Evolutionary conservation across 1,140 invertebrate genomes (phyloP), one percentile per base, ranked within the genome.

Genomic region (Parasteatoda tepidariorum): DNA sequence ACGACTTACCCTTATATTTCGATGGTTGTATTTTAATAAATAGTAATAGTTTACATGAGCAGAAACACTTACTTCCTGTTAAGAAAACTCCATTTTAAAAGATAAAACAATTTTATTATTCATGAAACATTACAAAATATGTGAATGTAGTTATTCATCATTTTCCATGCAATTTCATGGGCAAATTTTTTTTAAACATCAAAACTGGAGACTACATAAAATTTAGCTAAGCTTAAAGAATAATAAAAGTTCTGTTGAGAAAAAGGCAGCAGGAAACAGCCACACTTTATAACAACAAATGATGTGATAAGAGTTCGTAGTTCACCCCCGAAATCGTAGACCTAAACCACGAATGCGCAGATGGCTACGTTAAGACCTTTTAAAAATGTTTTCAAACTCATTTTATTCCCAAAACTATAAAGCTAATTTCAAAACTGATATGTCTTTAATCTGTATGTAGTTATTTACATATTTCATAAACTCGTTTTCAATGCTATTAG

Each of bases 51-150:
- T n/a, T n/a, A n/a, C n/a, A n/a, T n/a, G n/a, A n/a, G n/a, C n/a
- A n/a, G n/a, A n/a, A n/a, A n/a, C n/a, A n/a, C n/a, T n/a, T n/a
- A n/a, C n/a, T n/a, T n/a, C n/a, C n/a, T n/a, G n/a, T n/a, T n/a
- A n/a, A n/a, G n/a, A n/a, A n/a, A n/a, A n/a, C n/a, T n/a, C n/a
- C n/a, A n/a, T n/a, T n/a, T n/a, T 73, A 73, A 73, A 73, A 73
- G 70, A 73, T 73, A 73, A 73, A 73, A 73, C 38, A 73, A 48
- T 59, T 73, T 73, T 57, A 57, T 73, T 57, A 68, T 68, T 73
- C 57, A 33, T 33, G 55, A 54, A 73, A 73, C 70, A 73, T 73
- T 73, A 73, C 70, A 73, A 73, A 73, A 73, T 73, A 73, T 41
- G 38, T 73, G 70, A 73, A 73, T 73, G 70, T 30, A 73, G 31